Percentiles rank a stretch among this genome's conserved stretches.
Conservation (phyloP, 2,797 vertebrate species). For the Chelmon rostratus region DNA sequence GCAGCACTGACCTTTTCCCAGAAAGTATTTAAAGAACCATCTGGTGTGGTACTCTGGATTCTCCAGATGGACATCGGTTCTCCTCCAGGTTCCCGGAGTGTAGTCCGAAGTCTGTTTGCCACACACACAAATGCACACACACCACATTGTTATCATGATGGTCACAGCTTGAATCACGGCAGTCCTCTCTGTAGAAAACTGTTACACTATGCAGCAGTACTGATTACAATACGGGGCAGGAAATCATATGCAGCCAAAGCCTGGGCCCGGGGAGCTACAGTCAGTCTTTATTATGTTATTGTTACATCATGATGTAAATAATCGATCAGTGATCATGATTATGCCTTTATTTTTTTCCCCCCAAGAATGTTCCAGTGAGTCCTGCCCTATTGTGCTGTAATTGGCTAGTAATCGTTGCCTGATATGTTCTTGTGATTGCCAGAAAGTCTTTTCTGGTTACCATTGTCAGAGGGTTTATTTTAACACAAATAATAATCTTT, state of each 20-base stretch:
- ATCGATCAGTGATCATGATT: too few relatives aligned
- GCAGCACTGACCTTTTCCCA: slow-evolving; percentile 94
- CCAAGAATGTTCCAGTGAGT: too few relatives aligned
- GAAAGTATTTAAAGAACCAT: slow-evolving; percentile 99
- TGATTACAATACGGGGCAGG: slow-evolving; percentile 24
- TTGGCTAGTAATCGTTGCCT: too few relatives aligned
- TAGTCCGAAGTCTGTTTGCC: slow-evolving; percentile 88
- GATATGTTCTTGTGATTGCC: too few relatives aligned
- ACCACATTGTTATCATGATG: slow-evolving; percentile 58
- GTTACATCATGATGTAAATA: slow-evolving; percentile 5
- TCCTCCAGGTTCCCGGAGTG: slow-evolving; percentile 94
- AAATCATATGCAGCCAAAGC: slow-evolving; percentile 14
- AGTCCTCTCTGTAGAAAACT: slow-evolving; percentile 44
- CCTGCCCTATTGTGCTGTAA: too few relatives aligned
- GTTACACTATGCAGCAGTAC: slow-evolving; percentile 37
- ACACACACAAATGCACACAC: slow-evolving; percentile 21
- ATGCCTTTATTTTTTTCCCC: too few relatives aligned
- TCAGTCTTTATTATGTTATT: slow-evolving; percentile 1
- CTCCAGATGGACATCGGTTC: slow-evolving; percentile 98
- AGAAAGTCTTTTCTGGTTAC: too few relatives aligned
- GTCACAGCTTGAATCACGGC: slow-evolving; percentile 61
- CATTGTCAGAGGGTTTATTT: too few relatives aligned
- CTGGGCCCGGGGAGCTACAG: not conserved
- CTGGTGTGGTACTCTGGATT: slow-evolving; percentile 99
- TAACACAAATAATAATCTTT: too few relatives aligned